These are phyloP conservation scores for Gobius niger DNA, from an alignment of 2,113 vertebrate species.

Conservation along the genomic window DNA sequence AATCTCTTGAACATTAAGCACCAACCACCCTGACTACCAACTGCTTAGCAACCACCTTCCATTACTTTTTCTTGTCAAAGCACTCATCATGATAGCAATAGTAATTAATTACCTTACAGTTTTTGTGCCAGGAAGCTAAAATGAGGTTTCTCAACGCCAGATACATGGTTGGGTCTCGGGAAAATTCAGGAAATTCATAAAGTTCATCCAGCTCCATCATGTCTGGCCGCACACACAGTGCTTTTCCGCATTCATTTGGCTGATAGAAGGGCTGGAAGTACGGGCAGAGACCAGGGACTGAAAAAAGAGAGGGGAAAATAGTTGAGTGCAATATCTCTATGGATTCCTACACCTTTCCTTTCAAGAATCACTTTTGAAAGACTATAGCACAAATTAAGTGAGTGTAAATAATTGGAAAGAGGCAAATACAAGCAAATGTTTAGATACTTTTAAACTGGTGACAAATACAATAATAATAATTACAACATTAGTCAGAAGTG, in stretches of 20 bases:
- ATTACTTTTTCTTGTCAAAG: too few relatives aligned
- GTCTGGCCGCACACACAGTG: constrained; percentile 93
- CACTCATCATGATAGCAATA: too few relatives aligned
- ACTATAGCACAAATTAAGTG: too few relatives aligned
- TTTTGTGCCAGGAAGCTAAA: constrained; percentile 89
- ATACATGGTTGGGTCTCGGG: constrained; percentile 97
- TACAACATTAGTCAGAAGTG: background rate
- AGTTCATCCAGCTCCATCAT: constrained; percentile 99
- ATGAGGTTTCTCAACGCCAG: constrained; percentile 94
- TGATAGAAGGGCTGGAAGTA: constrained; percentile 99
- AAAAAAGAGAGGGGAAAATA: background rate
- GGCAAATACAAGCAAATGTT: too few relatives aligned
- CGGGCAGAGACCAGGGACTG: constrained; percentile 87
- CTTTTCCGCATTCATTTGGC: constrained; percentile 96
- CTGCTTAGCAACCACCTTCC: too few relatives aligned
- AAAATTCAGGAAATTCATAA: constrained; percentile 98
- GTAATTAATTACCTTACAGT: constrained; percentile 87
- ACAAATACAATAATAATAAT: background rate
- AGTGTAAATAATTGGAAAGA: too few relatives aligned
- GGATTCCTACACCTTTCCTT: too few relatives aligned
- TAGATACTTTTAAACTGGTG: background rate
- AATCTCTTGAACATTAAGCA: too few relatives aligned
- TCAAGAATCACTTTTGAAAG: too few relatives aligned
- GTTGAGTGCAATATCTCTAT: background rate
- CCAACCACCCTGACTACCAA: too few relatives aligned